phyloP scores from a whole-genome alignment of 1,140 invertebrate genomes.

The Anadara kagoshimensis region DNA sequence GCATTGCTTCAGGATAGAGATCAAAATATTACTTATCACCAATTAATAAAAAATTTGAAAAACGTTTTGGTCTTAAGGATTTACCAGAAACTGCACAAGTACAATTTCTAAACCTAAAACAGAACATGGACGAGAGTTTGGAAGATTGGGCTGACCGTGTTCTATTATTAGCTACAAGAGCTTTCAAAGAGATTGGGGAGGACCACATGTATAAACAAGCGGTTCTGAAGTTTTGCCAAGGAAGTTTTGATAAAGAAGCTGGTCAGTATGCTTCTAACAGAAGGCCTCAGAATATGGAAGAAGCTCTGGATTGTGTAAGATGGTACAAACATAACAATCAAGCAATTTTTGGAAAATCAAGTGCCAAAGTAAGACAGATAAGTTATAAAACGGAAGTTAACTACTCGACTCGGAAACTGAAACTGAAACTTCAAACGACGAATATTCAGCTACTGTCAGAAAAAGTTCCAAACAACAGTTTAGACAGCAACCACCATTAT shows the following conservation, averaged over 20 bases:
- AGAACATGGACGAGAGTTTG: slow-evolving; percentile 10
- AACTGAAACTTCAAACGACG: too few relatives aligned
- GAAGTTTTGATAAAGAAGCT: slow-evolving; percentile 16
- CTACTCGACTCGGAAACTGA: too few relatives aligned
- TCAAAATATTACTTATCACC: neutral
- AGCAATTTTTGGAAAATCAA: neutral
- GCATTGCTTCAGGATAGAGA: slow-evolving; percentile 1
- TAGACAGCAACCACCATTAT: too few relatives aligned
- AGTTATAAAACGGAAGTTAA: too few relatives aligned
- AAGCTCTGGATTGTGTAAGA: neutral
- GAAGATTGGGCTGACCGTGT: slow-evolving; percentile 35
- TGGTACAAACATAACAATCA: neutral
- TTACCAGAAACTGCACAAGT: slow-evolving; percentile 24
- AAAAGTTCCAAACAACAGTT: too few relatives aligned
- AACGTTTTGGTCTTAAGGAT: slow-evolving; percentile 19
- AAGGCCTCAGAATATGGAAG: neutral
- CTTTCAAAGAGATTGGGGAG: slow-evolving; percentile 16
- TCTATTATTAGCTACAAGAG: slow-evolving; percentile 4
- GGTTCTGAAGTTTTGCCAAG: slow-evolving; percentile 13
- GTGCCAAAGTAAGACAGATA: neutral
- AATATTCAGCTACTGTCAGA: too few relatives aligned
- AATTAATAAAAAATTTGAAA: slow-evolving; percentile 13
- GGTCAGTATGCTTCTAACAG: slow-evolving; percentile 12
- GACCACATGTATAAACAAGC: slow-evolving; percentile 22
- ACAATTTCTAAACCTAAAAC: neutral